Base-by-base conservation (phyloP, 2,113 vertebrate species). In the Chlorodrepanis virens region DNA sequence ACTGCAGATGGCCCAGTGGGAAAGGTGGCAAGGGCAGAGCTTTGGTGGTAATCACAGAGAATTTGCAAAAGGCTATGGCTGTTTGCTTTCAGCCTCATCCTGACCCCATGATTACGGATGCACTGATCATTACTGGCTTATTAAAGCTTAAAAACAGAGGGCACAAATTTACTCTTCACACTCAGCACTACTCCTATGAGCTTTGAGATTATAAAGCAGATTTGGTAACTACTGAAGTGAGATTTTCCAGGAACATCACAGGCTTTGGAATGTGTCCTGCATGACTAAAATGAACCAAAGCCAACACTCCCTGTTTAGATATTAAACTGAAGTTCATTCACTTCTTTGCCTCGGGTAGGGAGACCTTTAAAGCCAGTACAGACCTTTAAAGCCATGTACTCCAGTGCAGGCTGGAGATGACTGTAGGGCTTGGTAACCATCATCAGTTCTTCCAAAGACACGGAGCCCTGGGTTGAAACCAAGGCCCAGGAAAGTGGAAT, bases 41-140 rank as follows among this genome's bases (percentile, higher is more conserved):
- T 89, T 89, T 60, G 24, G 63, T 27, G 56, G 22, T 37, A 79
- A 89, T 87, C 77, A 60, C 59, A 56, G 53, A 67, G 60, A 83
- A 64, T 87, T 71, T 78, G 69, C 63, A 90, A 75, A 93, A 75
- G 69, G 57, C 77, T 82, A 22, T 11, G 25, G 65, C 56, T 91
- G 77, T 75, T 93, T 92, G 81, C 61, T 69, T 93, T 79, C 81
- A 64, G 91, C 80, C 76, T 93, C 61, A 45, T 31, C 68, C 76
- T 89, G 52, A 81, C 80, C 33, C 49, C 12, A 5, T 64, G 35
- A 94, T 87, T 67, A 84, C 9, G 47, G 74, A 95, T 75, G 52
- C 63, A 68, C 45, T 78, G 83, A 89, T 74, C 47, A n/a, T 86
- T 90, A 81, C 64, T 90, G 83, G 72, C 83, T 94, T 89, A 81